phyloP scores from a whole-genome alignment of 2,797 vertebrate species.

The Enoplosus armatus region DNA sequence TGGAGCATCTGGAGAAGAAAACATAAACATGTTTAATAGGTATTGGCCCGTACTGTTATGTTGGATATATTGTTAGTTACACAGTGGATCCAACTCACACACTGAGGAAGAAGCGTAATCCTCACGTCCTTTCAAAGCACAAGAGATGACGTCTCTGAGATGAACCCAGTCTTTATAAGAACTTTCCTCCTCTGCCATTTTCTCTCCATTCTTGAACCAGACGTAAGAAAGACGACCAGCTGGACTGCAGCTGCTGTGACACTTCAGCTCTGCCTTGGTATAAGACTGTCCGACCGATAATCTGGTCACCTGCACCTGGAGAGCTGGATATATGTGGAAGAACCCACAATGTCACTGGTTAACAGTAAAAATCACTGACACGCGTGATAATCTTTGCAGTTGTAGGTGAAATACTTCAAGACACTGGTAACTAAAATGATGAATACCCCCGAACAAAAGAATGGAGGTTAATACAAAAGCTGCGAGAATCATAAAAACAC shows the following conservation, averaged over 20 bases:
- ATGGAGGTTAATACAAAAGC: background rate
- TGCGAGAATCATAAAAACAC: background rate
- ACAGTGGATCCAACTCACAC: slow-evolving; percentile 1
- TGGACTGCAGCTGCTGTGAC: slow-evolving; percentile 5
- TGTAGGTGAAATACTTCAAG: background rate
- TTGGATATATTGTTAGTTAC: background rate
- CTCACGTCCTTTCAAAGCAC: background rate
- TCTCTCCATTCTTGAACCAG: slow-evolving; percentile 12
- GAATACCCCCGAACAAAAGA: background rate
- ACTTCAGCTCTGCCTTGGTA: background rate
- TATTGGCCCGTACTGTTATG: background rate
- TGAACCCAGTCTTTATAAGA: background rate
- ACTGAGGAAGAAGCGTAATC: background rate
- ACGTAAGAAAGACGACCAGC: background rate
- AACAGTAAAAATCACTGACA: background rate
- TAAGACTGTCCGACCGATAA: accelerated
- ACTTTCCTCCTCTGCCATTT: background rate
- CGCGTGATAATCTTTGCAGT: background rate
- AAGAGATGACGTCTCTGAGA: background rate
- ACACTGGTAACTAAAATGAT: background rate
- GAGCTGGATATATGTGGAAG: background rate
- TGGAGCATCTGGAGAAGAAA: background rate
- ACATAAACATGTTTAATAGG: background rate
- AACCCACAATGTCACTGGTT: background rate
- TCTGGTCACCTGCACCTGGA: background rate